Percentiles rank a stretch among this genome's conserved stretches.
These are phyloP conservation scores for Chromoteleia sp. DNA, from an alignment of 2,888 invertebrate genomes.

Conservation along the genomic window DNA sequence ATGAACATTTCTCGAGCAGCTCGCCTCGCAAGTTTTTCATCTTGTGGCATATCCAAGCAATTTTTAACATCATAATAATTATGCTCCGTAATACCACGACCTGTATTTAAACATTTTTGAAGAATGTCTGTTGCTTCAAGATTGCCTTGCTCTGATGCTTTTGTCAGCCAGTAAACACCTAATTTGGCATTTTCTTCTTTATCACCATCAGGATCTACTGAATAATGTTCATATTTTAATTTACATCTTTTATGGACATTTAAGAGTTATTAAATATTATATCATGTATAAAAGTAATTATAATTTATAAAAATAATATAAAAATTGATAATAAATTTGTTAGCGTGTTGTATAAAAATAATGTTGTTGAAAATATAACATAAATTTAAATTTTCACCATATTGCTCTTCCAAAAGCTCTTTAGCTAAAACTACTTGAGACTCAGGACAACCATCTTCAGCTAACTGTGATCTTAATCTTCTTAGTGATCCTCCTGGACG, in stretches of 20 bases:
- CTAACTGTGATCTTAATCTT: conserved; percentile 89
- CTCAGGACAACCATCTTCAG: conserved; percentile 95
- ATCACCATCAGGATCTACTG: conserved; percentile 89
- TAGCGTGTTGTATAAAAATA: too few species aligned
- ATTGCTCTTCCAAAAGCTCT: conserved; percentile 91
- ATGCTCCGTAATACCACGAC: conserved; percentile 90
- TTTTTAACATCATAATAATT: conserved; percentile 91
- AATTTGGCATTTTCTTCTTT: conserved; percentile 91
- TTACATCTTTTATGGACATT: too few species aligned
- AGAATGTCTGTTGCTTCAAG: conserved; percentile 93
- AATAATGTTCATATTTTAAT: too few species aligned
- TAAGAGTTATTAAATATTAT: too few species aligned
- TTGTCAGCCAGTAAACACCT: conserved; percentile 96
- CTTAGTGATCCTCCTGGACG: conserved; percentile 88
- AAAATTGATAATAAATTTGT: too few species aligned
- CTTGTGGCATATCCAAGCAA: conserved; percentile 93
- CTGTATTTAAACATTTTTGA: conserved; percentile 89
- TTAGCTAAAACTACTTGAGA: conserved; percentile 95
- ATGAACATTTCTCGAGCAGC: conserved; percentile 95
- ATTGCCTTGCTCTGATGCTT: conserved; percentile 96
- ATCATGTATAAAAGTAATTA: too few species aligned
- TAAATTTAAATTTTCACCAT: conserved; percentile 82
- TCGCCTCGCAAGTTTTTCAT: conserved; percentile 94
- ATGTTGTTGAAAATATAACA: background rate
- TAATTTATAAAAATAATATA: too few species aligned